Conservation (phyloP, 2,888 invertebrate genomes). For the Ochropleura plecta region DNA sequence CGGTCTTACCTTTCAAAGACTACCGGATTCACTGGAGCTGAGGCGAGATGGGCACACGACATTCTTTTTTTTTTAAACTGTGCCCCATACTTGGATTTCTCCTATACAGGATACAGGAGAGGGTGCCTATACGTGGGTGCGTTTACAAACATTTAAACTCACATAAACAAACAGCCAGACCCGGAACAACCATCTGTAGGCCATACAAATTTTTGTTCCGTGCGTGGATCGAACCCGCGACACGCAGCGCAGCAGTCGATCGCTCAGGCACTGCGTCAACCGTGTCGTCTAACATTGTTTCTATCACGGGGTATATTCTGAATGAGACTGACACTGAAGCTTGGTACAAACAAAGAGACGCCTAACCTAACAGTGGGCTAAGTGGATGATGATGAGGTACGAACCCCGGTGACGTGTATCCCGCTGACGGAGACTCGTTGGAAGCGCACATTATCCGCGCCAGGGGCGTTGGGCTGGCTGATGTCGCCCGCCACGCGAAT, state of each 20-base stretch:
- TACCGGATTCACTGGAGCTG: background rate
- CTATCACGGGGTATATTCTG: background rate
- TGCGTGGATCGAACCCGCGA: no score
- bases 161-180: no score
- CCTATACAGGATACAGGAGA: no score
- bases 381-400: constrained; percentile 11
- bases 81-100: no score
- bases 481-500: constrained; percentile 76
- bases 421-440: constrained; percentile 98
- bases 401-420: constrained; percentile 97
- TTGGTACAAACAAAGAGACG: background rate
- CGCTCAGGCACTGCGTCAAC: no score
- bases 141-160: no score
- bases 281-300: background rate
- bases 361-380: background rate
- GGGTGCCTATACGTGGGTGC: no score
- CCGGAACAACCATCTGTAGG: no score
- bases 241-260: no score
- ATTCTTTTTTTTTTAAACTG: no score
- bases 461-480: constrained; percentile 59
- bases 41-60: background rate
- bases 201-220: no score
- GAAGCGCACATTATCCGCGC: constrained; percentile 92
- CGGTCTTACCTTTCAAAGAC: background rate
- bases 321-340: background rate